These are phyloP conservation scores for Drosophila lini DNA, from an alignment of 1,140 invertebrate species.

Conservation along the genomic window DNA sequence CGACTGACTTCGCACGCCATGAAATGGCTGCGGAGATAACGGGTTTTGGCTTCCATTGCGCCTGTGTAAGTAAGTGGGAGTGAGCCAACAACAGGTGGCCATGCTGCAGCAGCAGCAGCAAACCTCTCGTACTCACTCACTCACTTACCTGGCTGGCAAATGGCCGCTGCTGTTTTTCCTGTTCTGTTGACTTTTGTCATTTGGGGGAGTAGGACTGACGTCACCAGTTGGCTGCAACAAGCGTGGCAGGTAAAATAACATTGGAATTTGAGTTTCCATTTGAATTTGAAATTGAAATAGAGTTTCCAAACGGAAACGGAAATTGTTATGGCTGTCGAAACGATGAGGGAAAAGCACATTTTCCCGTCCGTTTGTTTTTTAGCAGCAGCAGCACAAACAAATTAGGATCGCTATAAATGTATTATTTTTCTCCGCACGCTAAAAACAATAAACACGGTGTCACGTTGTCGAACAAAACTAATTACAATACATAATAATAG, in stretches of 20 bases:
- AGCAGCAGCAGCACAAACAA: conserved; percentile 59
- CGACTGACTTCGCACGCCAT: conserved; percentile 34
- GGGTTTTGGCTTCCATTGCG: conserved; percentile 43
- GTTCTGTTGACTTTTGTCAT: conserved; percentile 14
- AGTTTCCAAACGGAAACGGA: conserved; percentile 67
- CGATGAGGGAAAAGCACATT: conserved; percentile 53
- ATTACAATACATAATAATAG: conserved; percentile 57
- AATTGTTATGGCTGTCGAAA: conserved; percentile 64
- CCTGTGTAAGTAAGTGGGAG: conserved; percentile 12
- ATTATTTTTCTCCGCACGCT: conserved; percentile 63
- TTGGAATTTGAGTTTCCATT: conserved; percentile 17
- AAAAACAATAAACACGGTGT: conserved; percentile 73
- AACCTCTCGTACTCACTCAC: conserved; percentile 17
- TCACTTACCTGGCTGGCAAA: conserved; percentile 45
- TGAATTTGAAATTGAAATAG: conserved; percentile 11
- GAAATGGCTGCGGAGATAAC: conserved; percentile 65
- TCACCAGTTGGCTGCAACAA: conserved; percentile 33
- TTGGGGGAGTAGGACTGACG: conserved; percentile 26
- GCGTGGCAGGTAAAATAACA: conserved; percentile 68
- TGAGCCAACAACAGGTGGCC: conserved; percentile 75
- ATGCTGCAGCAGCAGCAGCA: conserved; percentile 1
- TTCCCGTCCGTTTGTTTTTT: conserved; percentile 46
- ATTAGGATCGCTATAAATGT: conserved; percentile 71
- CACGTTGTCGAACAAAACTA: conserved; percentile 76
- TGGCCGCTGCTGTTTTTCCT: conserved; percentile 28